Percentiles rank a stretch among this genome's conserved stretches.
Evolutionary conservation across 2,888 invertebrate species (phyloP).

Genomic region (Theodoxus fluviatilis): DNA sequence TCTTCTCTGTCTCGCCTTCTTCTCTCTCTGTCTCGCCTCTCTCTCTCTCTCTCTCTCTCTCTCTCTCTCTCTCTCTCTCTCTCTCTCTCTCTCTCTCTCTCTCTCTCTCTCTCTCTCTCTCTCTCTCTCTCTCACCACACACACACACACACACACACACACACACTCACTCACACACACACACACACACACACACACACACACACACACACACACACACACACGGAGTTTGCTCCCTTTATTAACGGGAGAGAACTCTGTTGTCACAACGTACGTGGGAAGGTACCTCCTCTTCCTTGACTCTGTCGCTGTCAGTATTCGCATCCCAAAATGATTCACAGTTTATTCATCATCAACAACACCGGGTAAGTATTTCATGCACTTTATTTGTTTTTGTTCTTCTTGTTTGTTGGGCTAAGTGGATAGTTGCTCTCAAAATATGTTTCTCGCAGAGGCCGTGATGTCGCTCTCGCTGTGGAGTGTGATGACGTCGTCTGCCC

Average conservation of each 20-base stretch:
- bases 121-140: not conserved
- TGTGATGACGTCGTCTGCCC: too few species aligned
- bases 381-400: too few species aligned
- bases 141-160: constrained; percentile 13
- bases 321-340: not conserved
- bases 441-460: too few species aligned
- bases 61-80: constrained; percentile 3
- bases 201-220: constrained; percentile 1
- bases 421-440: too few species aligned
- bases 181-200: constrained; percentile 27
- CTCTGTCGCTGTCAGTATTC: not conserved
- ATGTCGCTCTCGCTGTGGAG: too few species aligned
- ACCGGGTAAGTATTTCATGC: too few species aligned
- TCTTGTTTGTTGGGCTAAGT: too few species aligned
- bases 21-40: not conserved
- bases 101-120: constrained; percentile 9
- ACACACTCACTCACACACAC: constrained; percentile 27
- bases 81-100: constrained; percentile 2
- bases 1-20: not conserved
- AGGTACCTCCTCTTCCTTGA: too few species aligned
- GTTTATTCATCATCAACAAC: not conserved
- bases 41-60: constrained; percentile 6
- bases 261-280: too few species aligned
- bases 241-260: not conserved
- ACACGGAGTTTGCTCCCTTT: not conserved